Evolutionary conservation across 2,797 vertebrate species (phyloP), one percentile per base, ranked within the genome.

Genomic region (Ptychobarbus kaznakovi): DNA sequence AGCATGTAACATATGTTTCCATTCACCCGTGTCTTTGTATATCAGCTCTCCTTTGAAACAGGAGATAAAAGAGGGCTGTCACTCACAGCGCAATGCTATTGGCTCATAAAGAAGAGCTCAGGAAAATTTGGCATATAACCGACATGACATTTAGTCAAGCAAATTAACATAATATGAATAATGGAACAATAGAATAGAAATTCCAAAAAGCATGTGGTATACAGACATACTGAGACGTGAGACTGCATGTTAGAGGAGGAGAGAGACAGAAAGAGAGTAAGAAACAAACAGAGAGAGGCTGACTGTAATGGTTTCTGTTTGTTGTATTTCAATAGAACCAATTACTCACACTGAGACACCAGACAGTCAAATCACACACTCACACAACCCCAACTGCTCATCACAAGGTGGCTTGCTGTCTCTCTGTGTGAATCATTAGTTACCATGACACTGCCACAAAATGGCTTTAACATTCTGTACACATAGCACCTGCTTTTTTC

Each of bases 371-470:
- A 83, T 13, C 83, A 77, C 84, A 70, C 84, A 76, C 84, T 68
- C 80, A 78, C 73, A 73, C 81, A 79, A 78, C 72, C 75, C 86
- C 83, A 78, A 70, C 70, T 86, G 81, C 79, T 85, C 82, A 69
- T 56, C 66, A 63, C 85, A 77, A 76, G 77, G 83, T 3, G 86
- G 87, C 86, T 86, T 86, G 88, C 69, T 15, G 86, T 81, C 89
- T 87, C 90, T 83, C 89, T 90, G 76, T 86, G 85, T 86, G 92
- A 93, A 90, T 93, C 86, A 90, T 72, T n/a, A 84, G 92, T 94
- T 94, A 85, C 93, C 92, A 90, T 92, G 90, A 91, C 77, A 92
- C 91, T 92, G 92, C 85, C 89, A 88, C 89, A 90, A 88, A 80
- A 87, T 85, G 86, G 87, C 88, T 91, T 91, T 90, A 91, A 92